These are phyloP conservation scores for Protonemura montana DNA, from an alignment of 2,888 invertebrate species.

Conservation along the genomic window DNA sequence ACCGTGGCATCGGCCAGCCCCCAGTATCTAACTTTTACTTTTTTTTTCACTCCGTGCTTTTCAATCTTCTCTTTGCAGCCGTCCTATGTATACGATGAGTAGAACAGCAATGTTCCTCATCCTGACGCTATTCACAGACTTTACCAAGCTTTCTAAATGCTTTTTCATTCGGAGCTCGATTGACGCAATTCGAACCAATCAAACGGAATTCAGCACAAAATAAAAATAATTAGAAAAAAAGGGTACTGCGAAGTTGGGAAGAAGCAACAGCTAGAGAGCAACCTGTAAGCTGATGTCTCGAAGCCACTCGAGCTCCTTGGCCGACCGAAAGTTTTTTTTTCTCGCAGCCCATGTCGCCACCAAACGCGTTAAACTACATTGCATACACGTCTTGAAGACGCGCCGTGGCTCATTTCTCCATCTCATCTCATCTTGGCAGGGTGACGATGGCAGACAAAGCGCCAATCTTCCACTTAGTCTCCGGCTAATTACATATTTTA, in stretches of 20 bases:
- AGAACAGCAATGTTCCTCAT: neutral
- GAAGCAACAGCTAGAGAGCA: neutral
- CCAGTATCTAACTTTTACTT: neutral
- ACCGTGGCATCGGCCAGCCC: neutral
- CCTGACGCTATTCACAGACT: neutral
- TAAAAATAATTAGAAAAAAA: neutral
- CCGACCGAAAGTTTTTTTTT: neutral
- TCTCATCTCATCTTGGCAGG: neutral
- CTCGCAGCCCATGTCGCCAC: neutral
- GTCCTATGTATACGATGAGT: neutral
- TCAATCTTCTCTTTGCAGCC: neutral
- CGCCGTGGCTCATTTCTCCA: neutral
- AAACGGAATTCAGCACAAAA: neutral
- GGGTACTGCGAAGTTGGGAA: neutral
- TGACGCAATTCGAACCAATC: neutral
- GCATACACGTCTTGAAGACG: no score
- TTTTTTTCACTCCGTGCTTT: slow-evolving; percentile 4
- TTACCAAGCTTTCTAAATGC: neutral
- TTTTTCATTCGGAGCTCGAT: neutral
- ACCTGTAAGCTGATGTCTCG: neutral
- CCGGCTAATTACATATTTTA: neutral
- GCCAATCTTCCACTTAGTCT: neutral
- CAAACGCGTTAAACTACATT: neutral
- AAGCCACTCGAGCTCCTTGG: neutral
- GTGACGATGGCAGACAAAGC: neutral